A percentile compares a stretch with the other conserved stretches of the same genome.
phyloP scores from a whole-genome alignment of 2,888 invertebrate species.

The Orthosia cruda region DNA sequence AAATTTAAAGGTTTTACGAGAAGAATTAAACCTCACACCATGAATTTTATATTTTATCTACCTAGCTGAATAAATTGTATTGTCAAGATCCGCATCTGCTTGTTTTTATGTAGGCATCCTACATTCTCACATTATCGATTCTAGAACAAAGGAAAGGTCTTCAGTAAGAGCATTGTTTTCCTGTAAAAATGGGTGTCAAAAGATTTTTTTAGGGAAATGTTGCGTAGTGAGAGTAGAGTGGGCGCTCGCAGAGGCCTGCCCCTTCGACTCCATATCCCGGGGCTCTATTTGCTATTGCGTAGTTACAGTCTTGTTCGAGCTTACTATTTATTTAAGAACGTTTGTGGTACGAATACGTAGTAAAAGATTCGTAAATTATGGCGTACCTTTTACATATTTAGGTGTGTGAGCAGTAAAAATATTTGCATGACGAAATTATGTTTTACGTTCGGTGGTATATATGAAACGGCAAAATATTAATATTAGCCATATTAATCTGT shows the following conservation, averaged over 20 bases:
- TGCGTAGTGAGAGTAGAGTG: slow-evolving; percentile 47
- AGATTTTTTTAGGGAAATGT: slow-evolving; percentile 62
- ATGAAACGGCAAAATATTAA: slow-evolving; percentile 8
- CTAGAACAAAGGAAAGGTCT: slow-evolving; percentile 50
- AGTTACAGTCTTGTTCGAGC: slow-evolving; percentile 62
- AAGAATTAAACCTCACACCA: slow-evolving; percentile 48
- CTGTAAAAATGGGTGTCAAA: slow-evolving; percentile 54
- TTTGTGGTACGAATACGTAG: slow-evolving; percentile 54
- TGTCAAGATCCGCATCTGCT: slow-evolving; percentile 15
- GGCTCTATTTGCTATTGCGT: slow-evolving; percentile 66
- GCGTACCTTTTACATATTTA: slow-evolving; percentile 13
- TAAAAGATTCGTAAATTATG: slow-evolving; percentile 49
- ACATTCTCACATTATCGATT: slow-evolving; percentile 41
- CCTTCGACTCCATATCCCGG: slow-evolving; percentile 57
- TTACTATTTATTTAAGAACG: slow-evolving; percentile 64
- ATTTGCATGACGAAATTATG: slow-evolving; percentile 19
- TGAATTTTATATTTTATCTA: slow-evolving; percentile 45
- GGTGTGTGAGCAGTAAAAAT: slow-evolving; percentile 22
- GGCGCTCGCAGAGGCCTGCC: slow-evolving; percentile 58
- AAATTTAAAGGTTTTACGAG: slow-evolving; percentile 55
- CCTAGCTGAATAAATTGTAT: slow-evolving; percentile 34
- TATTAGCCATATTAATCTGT: not conserved
- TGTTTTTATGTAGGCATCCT: slow-evolving; percentile 1
- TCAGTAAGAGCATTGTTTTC: slow-evolving; percentile 46
- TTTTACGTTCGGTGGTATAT: slow-evolving; percentile 30